phyloP scores from a whole-genome alignment of 2,888 invertebrate genomes.

The Troides aeacus region DNA sequence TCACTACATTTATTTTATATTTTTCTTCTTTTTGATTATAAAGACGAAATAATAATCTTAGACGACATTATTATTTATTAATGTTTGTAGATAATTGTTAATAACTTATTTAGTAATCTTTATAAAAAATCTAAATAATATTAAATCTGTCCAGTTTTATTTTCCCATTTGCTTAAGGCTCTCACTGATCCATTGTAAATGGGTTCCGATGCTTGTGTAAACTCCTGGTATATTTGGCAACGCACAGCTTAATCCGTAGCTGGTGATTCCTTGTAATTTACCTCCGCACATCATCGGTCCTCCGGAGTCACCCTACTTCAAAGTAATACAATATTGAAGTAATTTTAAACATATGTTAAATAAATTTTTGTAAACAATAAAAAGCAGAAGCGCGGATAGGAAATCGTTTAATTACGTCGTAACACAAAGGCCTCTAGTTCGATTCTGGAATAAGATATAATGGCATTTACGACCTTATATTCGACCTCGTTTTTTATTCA shows the following conservation, averaged over 20 bases:
- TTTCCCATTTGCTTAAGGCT: conserved; percentile 31
- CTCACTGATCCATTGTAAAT: conserved; percentile 59
- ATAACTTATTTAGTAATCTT: not conserved
- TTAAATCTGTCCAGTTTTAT: not conserved
- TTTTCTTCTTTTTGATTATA: not conserved
- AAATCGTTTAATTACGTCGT: no score
- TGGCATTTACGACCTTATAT: no score
- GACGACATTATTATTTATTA: not conserved
- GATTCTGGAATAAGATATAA: no score
- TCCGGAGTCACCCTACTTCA: conserved; percentile 68
- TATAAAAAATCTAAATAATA: not conserved
- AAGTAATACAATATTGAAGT: not conserved
- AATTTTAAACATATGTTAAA: not conserved
- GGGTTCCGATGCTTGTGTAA: conserved; percentile 61
- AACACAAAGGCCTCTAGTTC: no score
- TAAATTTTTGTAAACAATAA: not conserved
- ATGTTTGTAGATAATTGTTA: not conserved
- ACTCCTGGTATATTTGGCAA: conserved; percentile 60
- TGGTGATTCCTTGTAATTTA: conserved; percentile 60
- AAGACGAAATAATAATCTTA: not conserved
- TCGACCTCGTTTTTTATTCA: no score
- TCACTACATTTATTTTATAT: no score
- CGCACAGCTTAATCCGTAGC: conserved; percentile 67
- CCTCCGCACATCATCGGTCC: conserved; percentile 64
- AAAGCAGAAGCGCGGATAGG: no score